phyloP scores from a whole-genome alignment of 2,113 vertebrate genomes.

The Probosciger aterrimus region DNA sequence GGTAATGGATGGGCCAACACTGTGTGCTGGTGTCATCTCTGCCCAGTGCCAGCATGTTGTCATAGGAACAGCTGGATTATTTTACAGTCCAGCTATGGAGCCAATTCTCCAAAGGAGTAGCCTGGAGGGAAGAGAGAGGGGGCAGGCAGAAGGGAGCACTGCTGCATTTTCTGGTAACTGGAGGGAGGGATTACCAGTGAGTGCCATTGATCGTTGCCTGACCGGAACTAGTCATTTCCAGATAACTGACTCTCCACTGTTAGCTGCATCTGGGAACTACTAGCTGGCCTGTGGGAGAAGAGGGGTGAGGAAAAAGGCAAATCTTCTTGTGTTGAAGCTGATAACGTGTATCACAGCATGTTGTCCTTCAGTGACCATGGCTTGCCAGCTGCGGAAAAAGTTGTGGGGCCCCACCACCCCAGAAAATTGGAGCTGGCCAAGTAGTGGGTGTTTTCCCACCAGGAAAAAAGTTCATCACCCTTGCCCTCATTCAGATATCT shows the following conservation, averaged over 20 bases:
- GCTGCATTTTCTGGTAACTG: slow-evolving; percentile 29
- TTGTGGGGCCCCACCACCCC: neutral
- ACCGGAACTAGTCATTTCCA: neutral
- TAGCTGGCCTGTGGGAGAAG: neutral
- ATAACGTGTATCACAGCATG: neutral
- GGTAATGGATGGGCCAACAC: slow-evolving; percentile 54
- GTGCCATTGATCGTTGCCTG: neutral
- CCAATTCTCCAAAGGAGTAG: slow-evolving; percentile 63
- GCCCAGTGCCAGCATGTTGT: slow-evolving; percentile 66
- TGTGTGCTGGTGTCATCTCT: slow-evolving; percentile 62
- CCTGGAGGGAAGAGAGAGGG: slow-evolving; percentile 26
- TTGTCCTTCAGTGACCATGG: neutral
- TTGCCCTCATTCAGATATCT: neutral
- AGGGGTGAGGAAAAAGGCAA: neutral
- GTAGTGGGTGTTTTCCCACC: neutral
- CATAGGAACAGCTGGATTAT: slow-evolving; percentile 66
- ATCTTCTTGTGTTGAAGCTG: neutral
- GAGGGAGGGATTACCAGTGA: slow-evolving; percentile 6
- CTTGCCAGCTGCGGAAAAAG: neutral
- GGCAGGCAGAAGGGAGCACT: neutral
- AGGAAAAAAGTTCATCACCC: neutral
- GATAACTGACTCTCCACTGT: neutral
- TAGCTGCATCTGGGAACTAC: neutral
- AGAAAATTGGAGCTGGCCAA: neutral
- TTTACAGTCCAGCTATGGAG: slow-evolving; percentile 67